Base-by-base conservation (phyloP, 2,113 vertebrate genomes). In the Syngnathus floridae region DNA sequence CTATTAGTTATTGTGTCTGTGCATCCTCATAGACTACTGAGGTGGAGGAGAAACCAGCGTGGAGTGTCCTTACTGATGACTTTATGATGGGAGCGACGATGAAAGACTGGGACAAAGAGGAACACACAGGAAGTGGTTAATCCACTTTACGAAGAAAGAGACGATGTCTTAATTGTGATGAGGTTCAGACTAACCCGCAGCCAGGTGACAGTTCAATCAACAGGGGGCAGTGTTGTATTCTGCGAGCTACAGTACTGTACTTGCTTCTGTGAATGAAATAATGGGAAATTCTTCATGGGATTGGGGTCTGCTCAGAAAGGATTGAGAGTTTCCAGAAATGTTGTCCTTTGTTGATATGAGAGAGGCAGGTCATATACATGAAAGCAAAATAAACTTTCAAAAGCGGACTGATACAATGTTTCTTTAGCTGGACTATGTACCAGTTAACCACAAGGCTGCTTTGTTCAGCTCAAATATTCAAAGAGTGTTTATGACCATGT, bases 51-150 rank as follows among this genome's bases (percentile, higher is more conserved):
- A 84, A 85, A 37, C 90, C 95, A 0, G 83, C 89, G 1, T 99
- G 97, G 95, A 92, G 87, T 11, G 93, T 95, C 69, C 85, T 98
- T 22, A 93, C 89, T n/a, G 96, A 98, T 1, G 94, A 97, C 78
- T 98, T 94, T 86, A 98, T 98, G 95, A 95, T 98, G 94, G 94
- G 93, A 35, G 93, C 94, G 0, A 88, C 92, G 54, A 99, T 98
- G 96, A 98, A 94, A 76, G 96, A 99, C 89, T 99, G 97, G 95
- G 96, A 99, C 90, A 94, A 92, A 0, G 80, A 85, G 1, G 6
- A 45, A 21, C 45, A 36, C 0, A 3, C 21, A 3, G 46, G 11
- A 26, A 75, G 21, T 17, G 67, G 61, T 2, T 87, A 90, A 41
- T 87, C 85, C 13, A 89, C n/a, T 5, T 19, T 19, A 16, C 7